Evolutionary conservation across 2,797 vertebrate genomes (phyloP).

Genomic region (Enteromius trimaculatus): DNA sequence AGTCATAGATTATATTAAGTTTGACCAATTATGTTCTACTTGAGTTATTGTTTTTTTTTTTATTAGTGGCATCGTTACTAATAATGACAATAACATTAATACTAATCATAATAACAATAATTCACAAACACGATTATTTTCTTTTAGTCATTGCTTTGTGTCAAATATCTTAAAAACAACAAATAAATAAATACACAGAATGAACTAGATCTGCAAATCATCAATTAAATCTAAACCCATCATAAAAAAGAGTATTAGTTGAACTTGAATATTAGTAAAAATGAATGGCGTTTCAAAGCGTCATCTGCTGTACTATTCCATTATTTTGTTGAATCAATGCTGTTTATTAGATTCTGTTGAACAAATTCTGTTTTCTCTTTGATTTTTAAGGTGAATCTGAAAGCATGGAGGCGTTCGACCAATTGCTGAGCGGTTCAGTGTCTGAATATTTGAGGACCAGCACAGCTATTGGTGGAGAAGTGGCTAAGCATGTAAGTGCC

Average conservation of each 20-base stretch:
- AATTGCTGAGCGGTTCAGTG: slow-evolving; percentile 83
- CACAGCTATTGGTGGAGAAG: slow-evolving; percentile 86
- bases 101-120: background rate
- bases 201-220: background rate
- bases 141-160: background rate
- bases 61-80: background rate
- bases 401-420: slow-evolving; percentile 88
- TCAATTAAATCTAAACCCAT: background rate
- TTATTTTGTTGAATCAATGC: background rate
- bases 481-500: slow-evolving; percentile 88
- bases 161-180: background rate
- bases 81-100: background rate
- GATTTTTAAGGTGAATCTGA: slow-evolving; percentile 77
- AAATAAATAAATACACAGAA: background rate
- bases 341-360: background rate
- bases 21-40: background rate
- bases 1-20: too few species aligned
- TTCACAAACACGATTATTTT: background rate
- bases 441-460: slow-evolving; percentile 89
- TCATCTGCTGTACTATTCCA: background rate
- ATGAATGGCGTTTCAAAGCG: background rate
- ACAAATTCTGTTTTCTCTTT: slow-evolving; percentile 27
- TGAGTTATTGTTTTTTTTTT: background rate
- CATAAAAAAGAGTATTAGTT: background rate
- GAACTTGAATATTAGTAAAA: too few species aligned